A percentile compares a stretch with the other conserved stretches of the same genome.
Conservation (phyloP, 2,113 vertebrate species). For the Notiomystis cincta region DNA sequence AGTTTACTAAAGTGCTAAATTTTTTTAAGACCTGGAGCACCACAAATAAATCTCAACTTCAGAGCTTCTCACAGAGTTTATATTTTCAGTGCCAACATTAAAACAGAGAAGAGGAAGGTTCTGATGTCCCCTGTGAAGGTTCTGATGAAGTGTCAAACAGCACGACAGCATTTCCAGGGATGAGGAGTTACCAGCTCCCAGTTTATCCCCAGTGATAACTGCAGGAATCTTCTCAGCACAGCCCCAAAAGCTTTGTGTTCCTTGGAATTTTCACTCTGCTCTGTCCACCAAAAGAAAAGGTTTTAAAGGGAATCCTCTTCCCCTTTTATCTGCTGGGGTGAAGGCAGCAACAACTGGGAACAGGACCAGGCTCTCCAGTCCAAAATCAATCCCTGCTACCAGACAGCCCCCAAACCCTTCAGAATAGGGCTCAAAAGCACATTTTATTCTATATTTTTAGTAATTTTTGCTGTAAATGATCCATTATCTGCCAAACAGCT, state of each 20-base stretch:
- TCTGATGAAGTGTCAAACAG: background rate
- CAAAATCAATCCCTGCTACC: no score
- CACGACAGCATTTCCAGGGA: background rate
- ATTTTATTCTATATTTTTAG: background rate
- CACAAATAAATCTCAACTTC: background rate
- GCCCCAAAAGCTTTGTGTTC: background rate
- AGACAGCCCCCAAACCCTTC: background rate
- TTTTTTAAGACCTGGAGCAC: background rate
- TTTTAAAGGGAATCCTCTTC: background rate
- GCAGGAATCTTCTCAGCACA: background rate
- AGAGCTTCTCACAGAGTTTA: background rate
- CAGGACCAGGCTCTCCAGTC: background rate
- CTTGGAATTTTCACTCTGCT: background rate
- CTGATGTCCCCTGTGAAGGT: background rate
- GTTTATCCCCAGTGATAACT: background rate
- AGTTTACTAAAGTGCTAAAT: fast-evolving
- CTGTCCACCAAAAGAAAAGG: background rate
- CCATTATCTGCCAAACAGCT: background rate
- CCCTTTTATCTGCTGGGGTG: background rate
- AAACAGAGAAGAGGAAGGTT: background rate
- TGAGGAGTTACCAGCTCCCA: background rate
- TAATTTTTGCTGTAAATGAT: background rate
- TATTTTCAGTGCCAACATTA: background rate
- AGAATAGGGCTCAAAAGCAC: background rate
- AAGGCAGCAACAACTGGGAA: background rate